Evolutionary conservation across 2,797 vertebrate genomes (phyloP), one percentile per base, ranked within the genome.

Genomic region (Ibycter americanus): DNA sequence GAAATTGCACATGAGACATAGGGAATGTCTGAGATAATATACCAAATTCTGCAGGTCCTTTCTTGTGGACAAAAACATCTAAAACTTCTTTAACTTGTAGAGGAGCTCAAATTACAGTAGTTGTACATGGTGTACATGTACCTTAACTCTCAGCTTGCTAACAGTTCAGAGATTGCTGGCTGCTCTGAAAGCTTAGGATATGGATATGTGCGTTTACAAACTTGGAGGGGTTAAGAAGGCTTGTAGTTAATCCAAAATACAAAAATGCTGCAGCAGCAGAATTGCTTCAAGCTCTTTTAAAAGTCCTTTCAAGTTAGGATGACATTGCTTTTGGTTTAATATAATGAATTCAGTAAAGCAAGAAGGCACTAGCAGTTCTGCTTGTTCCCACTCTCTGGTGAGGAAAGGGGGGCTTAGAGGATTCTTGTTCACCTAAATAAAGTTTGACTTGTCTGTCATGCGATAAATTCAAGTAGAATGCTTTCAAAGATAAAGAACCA

Each of bases 251-350:
- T 95, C 91, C 93, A 93, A 91, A 93, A 76, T 61, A 94, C 55
- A 96, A 91, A 97, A 84, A 82, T 93, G 94, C 90, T 93, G 58
- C 86, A 21, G 88, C 81, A 97, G 93, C 89, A 96, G 92, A 94
- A 90, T 96, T 88, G 93, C 93, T 95, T 92, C 87, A 76, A 96
- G 97, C 96, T 89, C 93, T 96, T 97, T 96, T 92, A 87, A 86
- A 96, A 93, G 93, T 91, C 87, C 79, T 97, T 97, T 96, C 91
- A 96, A 94, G 95, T 94, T 92, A 91, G 92, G 89, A 93, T 94
- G 89, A 96, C 90, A 94, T 92, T 94, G 90, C 92, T 95, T 93
- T 97, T 90, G 92, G 90, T 95, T 96, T 93, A 91, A 66, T 93
- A 65, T 95, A 93, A 96, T 93, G 89, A 95, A 94, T 94, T 96